Conservation (phyloP, 2,888 invertebrate genomes). For the Antitype chi region DNA sequence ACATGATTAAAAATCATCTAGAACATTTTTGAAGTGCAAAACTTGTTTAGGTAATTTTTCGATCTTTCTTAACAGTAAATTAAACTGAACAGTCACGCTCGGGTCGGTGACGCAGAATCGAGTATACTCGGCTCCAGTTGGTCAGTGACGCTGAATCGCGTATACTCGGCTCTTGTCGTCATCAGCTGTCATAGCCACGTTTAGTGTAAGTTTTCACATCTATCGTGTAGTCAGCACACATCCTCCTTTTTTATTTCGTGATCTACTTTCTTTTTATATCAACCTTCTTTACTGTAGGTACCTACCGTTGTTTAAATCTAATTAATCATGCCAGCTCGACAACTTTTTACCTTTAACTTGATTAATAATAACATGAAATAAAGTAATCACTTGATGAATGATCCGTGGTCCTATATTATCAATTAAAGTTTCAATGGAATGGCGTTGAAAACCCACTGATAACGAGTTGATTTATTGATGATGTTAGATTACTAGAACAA, state of each 20-base stretch:
- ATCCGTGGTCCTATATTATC: not conserved
- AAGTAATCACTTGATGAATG: not conserved
- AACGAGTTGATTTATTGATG: conserved; percentile 20
- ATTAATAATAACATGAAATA: not conserved
- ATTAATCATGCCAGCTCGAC: not conserved
- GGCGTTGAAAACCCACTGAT: conserved; percentile 12
- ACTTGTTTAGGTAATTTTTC: not conserved
- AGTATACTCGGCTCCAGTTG: not conserved
- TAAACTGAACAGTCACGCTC: not conserved
- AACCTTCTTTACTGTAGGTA: not conserved
- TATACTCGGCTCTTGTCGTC: not conserved
- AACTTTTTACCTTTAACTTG: not conserved
- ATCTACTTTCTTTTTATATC: conserved; percentile 8
- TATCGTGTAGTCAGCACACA: not conserved
- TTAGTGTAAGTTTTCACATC: not conserved
- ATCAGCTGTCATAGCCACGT: not conserved
- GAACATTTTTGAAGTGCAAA: not conserved
- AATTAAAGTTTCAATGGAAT: conserved; percentile 2
- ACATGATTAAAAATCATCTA: not conserved
- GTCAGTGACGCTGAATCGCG: not conserved
- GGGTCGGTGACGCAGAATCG: not conserved
- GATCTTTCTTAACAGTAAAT: not conserved
- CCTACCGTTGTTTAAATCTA: not conserved
- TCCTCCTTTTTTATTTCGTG: not conserved
- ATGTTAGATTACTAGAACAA: conserved; percentile 2